phyloP scores from a whole-genome alignment of 1,140 invertebrate genomes.

The Neodiprion pinetum region DNA sequence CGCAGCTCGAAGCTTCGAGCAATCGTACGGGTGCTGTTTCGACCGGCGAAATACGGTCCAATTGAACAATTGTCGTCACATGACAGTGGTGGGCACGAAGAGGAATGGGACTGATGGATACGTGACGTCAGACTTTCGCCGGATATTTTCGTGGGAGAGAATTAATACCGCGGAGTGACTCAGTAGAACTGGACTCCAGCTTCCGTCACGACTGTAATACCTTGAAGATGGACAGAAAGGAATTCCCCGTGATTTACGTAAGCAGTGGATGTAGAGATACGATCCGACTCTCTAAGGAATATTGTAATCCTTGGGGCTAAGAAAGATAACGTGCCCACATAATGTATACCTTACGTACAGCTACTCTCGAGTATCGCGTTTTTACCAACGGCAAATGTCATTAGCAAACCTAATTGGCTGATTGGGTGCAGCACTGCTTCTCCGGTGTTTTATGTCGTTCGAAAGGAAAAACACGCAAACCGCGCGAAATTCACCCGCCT shows the following conservation, averaged over 20 bases:
- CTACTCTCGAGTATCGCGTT: background rate
- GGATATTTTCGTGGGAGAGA: background rate
- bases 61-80: too few relatives aligned
- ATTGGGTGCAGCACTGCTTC: background rate
- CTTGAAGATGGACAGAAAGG: background rate
- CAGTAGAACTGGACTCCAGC: background rate
- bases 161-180: background rate
- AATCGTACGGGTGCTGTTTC: too few relatives aligned
- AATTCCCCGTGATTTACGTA: background rate
- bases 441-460: background rate
- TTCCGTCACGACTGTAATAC: background rate
- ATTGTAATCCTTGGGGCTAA: background rate
- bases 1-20: too few relatives aligned
- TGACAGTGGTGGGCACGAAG: background rate
- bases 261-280: background rate
- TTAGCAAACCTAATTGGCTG: slow-evolving; percentile 2
- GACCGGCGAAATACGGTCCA: too few relatives aligned
- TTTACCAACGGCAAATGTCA: background rate
- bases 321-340: too few relatives aligned
- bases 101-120: background rate
- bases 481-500: background rate
- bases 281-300: background rate
- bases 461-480: background rate
- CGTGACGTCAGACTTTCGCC: slow-evolving; percentile 1
- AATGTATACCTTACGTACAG: background rate